Base-by-base conservation (phyloP, 2,888 invertebrate species). In the Apotomis betuletana region DNA sequence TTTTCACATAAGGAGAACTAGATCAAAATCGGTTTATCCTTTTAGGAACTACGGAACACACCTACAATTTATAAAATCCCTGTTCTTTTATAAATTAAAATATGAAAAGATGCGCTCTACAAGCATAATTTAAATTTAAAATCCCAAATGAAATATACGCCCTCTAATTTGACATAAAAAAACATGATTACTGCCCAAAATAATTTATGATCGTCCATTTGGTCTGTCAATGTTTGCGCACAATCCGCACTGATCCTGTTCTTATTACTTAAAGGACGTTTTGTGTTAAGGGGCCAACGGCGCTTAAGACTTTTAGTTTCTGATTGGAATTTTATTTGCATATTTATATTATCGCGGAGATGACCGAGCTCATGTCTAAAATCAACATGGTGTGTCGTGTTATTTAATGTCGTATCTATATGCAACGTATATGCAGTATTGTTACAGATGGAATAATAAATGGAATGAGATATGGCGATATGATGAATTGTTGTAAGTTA, bases 221-320 rank as follows among this genome's bases (percentile, higher is more conserved):
- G 82, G 80, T 78, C 74, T 81, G 83, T 78, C 81, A 88, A 85
- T 83, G 85, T 88, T 89, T 86, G 84, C 86, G 84, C 80, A 80
- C 87, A 86, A 89, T 87, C 85, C 86, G 86, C 90, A 89, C 89
- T 85, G 86, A 86, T 85, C 86, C 86, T 83, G 85, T 86, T 83
- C 8, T 15, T 27, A 4, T 8, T 44, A 3, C 12, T 3, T 8
- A 46, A 65, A 57, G 4, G 65, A 27, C 65, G 9, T 46, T 54
- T 27, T 0, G 27, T 46, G 36, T 4, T 57, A 9, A 15, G 4
- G 9, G 2, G n/a, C 27, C 5, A 27, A 46, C n/a, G 55, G 78
- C 78, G 65, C 77, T 84, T 85, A 82, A 83, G 88, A 76, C 78
- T 4, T 36, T 65, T 3, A 57, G 3, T 10, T 1, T 12, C 12